Percentiles rank a stretch among this genome's conserved stretches.
These are phyloP conservation scores for Micromys minutus DNA, from an alignment of 2,113 vertebrate genomes.

Conservation along the genomic window DNA sequence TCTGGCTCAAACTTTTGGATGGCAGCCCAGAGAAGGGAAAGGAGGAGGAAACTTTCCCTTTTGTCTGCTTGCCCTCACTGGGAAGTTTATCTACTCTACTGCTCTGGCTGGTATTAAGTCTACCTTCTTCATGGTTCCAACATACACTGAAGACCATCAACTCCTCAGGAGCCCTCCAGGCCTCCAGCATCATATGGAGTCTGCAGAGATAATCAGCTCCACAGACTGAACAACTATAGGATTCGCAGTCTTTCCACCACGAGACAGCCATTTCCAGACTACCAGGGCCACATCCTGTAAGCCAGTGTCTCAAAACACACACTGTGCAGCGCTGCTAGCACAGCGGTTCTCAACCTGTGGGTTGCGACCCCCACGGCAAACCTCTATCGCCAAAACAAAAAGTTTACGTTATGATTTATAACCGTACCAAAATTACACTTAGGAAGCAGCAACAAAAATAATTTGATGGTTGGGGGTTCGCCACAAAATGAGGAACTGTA, in stretches of 20 bases:
- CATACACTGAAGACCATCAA: background rate
- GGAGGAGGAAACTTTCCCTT: background rate
- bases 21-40: background rate
- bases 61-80: background rate
- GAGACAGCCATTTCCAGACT: background rate
- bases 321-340: background rate
- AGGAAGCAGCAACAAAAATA: background rate
- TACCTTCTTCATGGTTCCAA: background rate
- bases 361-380: background rate
- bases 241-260: too few species aligned
- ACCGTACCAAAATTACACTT: background rate
- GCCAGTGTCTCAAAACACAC: background rate
- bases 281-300: background rate
- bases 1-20: background rate
- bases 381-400: background rate
- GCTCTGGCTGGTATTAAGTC: background rate
- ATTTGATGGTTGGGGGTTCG: background rate
- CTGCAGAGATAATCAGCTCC: background rate
- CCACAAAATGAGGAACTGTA: background rate
- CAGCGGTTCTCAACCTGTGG: background rate
- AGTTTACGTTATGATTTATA: background rate
- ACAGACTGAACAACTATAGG: background rate
- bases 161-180: background rate
- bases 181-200: background rate
- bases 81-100: background rate